Evolutionary conservation across 1,140 invertebrate genomes (phyloP), one percentile per base, ranked within the genome.

Genomic region (Formica exsecta): DNA sequence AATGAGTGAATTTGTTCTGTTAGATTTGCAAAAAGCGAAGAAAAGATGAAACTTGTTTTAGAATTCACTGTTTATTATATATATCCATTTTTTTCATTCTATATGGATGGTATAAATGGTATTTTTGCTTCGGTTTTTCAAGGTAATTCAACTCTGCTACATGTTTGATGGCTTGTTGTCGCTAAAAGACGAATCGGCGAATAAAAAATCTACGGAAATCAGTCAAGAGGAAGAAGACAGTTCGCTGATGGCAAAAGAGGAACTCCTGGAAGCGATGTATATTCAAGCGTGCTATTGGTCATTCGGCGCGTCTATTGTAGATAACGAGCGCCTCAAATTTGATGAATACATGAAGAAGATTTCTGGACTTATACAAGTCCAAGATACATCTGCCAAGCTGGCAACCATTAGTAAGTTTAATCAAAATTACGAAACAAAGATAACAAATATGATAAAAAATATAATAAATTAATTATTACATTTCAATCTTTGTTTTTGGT

Each of bases 91-190:
- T 54, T 36, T 41, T 41, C 8, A 8, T 36, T 1, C 41, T 4
- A 32, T 32, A 3, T 32, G 3, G 32, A n/a, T 29, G 13, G 36
- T 68, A 54, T 3, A 4, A 70, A 41, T 65, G 5, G 19, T 32
- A 25, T 51, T 62, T 36, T 64, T 25, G 13, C 4, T 3, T 64
- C 13, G 32, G 2, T 5, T 76, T 38, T 29, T 41, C 5, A 75
- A 98, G 97, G 96, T 98, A 0, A 96, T 96, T 7, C 98, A 99
- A 92, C 95, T 99, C n/a, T 97, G 97, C 92, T 96, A 96, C 89
- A 97, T 98, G 94, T 96, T 98, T 70, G 97, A 98, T 89, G 96
- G 97, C 97, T 29, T 94, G 96, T 74, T 96, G 96, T 75, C 85
- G 88, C 8, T 74, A 73, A 95, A 96, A 44, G 93, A 93, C 13